Conservation (phyloP, 2,797 vertebrate species). For the Sebastes reedi region DNA sequence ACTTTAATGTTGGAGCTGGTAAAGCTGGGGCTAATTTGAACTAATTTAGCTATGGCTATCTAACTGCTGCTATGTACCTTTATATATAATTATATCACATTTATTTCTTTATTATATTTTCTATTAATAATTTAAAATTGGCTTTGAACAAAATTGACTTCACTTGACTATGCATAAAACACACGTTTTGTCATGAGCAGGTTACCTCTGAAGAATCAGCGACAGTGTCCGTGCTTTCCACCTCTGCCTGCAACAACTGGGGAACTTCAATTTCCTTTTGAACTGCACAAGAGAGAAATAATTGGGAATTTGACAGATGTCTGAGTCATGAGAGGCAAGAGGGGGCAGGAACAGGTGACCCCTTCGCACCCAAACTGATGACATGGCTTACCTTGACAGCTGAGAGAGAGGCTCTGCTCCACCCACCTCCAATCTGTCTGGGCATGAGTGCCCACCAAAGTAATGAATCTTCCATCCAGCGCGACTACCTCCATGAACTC, state of each 20-base stretch:
- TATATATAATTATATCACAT: neutral
- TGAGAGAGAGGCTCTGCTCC: conserved; percentile 69
- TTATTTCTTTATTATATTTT: neutral
- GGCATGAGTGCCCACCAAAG: conserved; percentile 54
- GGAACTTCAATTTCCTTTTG: conserved; percentile 62
- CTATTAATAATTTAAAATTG: neutral
- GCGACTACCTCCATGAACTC: conserved; percentile 44
- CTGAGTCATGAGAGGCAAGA: conserved; percentile 58
- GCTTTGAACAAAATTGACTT: neutral
- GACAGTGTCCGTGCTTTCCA: conserved; percentile 14
- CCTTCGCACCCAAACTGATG: conserved; percentile 63
- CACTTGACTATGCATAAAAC: neutral
- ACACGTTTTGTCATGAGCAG: neutral
- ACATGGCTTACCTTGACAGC: conserved; percentile 73
- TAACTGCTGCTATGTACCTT: neutral
- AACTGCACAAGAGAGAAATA: conserved; percentile 66
- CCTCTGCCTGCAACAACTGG: conserved; percentile 30
- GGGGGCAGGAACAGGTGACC: conserved; percentile 66
- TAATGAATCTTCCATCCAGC: conserved; percentile 68
- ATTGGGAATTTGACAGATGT: conserved; percentile 76
- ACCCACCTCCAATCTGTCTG: conserved; percentile 75
- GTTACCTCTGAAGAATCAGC: conserved; percentile 25
- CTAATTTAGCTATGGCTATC: neutral
- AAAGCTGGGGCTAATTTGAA: neutral
- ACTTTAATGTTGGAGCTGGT: neutral